Percentiles rank a stretch among this genome's conserved stretches.
Conservation (phyloP, 30 jellyfish, hydroid and myxozoan species). For the Cassiopea andromeda region DNA sequence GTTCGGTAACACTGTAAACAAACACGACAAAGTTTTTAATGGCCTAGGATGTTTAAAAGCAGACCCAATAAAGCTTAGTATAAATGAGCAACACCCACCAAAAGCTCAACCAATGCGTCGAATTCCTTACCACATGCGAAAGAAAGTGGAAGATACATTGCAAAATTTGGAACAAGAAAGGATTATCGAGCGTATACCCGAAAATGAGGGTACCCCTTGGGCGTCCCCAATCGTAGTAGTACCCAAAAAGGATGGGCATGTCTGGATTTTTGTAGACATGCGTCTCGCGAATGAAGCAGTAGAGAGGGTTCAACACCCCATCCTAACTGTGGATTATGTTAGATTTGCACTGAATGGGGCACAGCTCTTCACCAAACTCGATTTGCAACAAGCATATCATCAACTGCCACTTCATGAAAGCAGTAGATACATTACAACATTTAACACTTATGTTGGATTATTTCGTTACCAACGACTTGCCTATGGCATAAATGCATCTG, state of each 20-base stretch:
- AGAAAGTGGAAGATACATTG: no score
- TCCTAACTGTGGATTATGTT: constrained; percentile 59
- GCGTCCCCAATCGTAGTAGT: no score
- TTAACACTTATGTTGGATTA: constrained; percentile 37
- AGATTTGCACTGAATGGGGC: constrained; percentile 32
- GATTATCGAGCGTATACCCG: no score
- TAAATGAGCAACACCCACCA: no score
- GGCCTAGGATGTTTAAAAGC: no score
- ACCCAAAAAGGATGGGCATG: not conserved
- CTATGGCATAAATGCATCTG: constrained; percentile 53
- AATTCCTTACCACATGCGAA: no score
- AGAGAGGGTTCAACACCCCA: constrained; percentile 38
- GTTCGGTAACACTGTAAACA: no score
- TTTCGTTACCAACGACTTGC: constrained; percentile 27
- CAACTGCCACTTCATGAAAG: constrained; percentile 1
- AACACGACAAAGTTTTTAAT: no score
- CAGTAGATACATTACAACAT: constrained; percentile 30
- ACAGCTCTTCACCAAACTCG: constrained; percentile 39
- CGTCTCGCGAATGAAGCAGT: constrained; percentile 55
- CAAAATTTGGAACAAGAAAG: no score
- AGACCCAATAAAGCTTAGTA: no score
- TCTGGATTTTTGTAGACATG: constrained; percentile 56
- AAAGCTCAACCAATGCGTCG: no score
- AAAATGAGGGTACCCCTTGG: no score
- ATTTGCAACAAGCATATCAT: constrained; percentile 34